A percentile compares a stretch with the other conserved stretches of the same genome.
These are phyloP conservation scores for Euplagia quadripunctaria DNA, from an alignment of 2,888 invertebrate species.

Conservation along the genomic window DNA sequence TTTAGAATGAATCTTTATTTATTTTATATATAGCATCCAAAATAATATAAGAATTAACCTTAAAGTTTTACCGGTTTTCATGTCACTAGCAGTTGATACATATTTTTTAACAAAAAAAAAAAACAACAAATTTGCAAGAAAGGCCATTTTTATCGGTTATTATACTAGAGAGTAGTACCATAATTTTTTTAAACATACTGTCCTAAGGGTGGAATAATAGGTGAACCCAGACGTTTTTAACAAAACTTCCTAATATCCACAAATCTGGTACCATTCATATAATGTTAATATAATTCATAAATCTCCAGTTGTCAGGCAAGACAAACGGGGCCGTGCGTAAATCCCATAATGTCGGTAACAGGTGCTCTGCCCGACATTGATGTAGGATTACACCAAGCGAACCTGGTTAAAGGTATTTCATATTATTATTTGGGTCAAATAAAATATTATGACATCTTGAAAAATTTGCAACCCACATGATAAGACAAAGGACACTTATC, in stretches of 20 bases:
- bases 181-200: too few relatives aligned
- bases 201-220: too few relatives aligned
- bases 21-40: too few relatives aligned
- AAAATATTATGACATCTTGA: neutral
- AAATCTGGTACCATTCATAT: constrained; percentile 15
- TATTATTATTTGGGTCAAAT: constrained; percentile 22
- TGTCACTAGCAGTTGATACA: too few relatives aligned
- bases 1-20: too few relatives aligned
- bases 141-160: too few relatives aligned
- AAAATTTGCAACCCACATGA: neutral
- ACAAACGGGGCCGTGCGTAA: constrained; percentile 39
- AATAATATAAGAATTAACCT: too few relatives aligned
- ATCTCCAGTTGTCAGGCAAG: constrained; percentile 27
- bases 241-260: constrained; percentile 10
- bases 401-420: constrained; percentile 24
- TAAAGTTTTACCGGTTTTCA: too few relatives aligned
- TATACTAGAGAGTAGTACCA: too few relatives aligned
- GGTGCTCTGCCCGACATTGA: constrained; percentile 58
- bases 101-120: too few relatives aligned
- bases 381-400: constrained; percentile 48
- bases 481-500: neutral
- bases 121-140: too few relatives aligned
- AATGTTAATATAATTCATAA: constrained; percentile 27
- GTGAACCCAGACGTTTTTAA: constrained; percentile 7
- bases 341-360: constrained; percentile 55